Evolutionary conservation across 1,140 invertebrate species (phyloP), one percentile per base, ranked within the genome.

Genomic region (Macrosteles quadrilineatus): DNA sequence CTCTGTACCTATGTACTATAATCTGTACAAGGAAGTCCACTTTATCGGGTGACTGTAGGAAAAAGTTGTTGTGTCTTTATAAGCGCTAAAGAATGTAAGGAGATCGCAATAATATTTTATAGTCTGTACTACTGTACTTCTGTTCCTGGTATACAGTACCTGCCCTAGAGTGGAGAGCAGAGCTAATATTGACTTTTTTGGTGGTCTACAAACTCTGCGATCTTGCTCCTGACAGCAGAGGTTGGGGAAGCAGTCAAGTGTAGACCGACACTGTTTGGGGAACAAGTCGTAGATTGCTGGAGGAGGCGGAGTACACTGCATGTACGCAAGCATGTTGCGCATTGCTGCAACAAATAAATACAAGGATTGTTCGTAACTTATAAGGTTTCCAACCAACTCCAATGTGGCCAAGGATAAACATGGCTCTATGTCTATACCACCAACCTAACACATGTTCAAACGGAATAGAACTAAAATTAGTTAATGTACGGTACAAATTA

Each of bases 171-270:
- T 86, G 63, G 87, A 85, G 67, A 90, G 80, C 45, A 89, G 78
- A 2, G 86, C 81, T 36, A 90, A 79, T 1, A 91, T 74, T 1
- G 88, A 90, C 74, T 86, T 84, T 75, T 87, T 87, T 31, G 89
- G 87, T 3, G 89, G 88, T 40, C 89, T 82, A 73, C 90, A 90
- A 68, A 87, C 83, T 73, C 87, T 87, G 68, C 85, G 85, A 1
- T 86, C 87, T 19, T 82, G 84, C 78, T 91, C 90, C 74, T 90
- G 88, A 64, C 90, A 91, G 77, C 89, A 91, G 40, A 91, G 80
- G 78, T 90, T 90, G 1, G 90, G 90, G 76, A 90, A 89, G 78
- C 90, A 91, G 77, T 90, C 88, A 9, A 90, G 79, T 14, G 85
- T 86, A 2, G 84, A 86, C 67, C 84, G 85, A 75, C 90, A 91